Conservation (phyloP, 1,140 invertebrate genomes). For the Neelides sp. region DNA sequence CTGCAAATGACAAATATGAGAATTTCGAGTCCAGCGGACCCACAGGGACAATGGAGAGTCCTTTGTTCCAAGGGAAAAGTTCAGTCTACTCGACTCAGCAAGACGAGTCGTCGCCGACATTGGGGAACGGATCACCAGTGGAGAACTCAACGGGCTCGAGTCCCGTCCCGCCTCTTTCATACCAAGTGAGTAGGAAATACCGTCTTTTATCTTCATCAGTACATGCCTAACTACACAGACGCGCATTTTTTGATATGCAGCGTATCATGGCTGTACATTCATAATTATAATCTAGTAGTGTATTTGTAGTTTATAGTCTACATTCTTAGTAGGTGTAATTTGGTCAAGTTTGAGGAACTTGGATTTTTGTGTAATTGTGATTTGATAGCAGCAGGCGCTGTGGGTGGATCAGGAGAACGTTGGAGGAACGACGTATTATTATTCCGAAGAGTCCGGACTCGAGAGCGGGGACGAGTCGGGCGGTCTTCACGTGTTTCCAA, state of each 20-base stretch:
- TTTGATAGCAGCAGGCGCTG: background rate
- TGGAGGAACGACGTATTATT: conserved; percentile 88
- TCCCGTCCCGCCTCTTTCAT: conserved; percentile 20
- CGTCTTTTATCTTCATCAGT: background rate
- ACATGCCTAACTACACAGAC: background rate
- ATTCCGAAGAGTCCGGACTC: conserved; percentile 41
- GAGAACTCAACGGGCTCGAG: conserved; percentile 18
- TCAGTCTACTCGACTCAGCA: background rate
- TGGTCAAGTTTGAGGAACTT: background rate
- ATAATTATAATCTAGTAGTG: conserved; percentile 3
- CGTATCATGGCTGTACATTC: background rate
- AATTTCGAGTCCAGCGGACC: background rate
- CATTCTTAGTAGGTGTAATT: conserved; percentile 32
- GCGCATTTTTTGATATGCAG: background rate
- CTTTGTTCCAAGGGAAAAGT: background rate
- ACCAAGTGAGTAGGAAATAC: conserved; percentile 22
- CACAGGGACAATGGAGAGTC: background rate
- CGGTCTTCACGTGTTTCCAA: conserved; percentile 34
- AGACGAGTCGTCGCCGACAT: background rate
- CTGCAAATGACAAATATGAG: too few species aligned
- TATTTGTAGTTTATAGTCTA: background rate
- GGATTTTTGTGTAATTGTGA: background rate
- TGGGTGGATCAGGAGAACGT: conserved; percentile 65
- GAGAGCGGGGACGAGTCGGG: conserved; percentile 19
- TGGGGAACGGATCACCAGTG: conserved; percentile 15